Conservation (phyloP, 1,140 invertebrate genomes). For the Ostrea denselamellosa region DNA sequence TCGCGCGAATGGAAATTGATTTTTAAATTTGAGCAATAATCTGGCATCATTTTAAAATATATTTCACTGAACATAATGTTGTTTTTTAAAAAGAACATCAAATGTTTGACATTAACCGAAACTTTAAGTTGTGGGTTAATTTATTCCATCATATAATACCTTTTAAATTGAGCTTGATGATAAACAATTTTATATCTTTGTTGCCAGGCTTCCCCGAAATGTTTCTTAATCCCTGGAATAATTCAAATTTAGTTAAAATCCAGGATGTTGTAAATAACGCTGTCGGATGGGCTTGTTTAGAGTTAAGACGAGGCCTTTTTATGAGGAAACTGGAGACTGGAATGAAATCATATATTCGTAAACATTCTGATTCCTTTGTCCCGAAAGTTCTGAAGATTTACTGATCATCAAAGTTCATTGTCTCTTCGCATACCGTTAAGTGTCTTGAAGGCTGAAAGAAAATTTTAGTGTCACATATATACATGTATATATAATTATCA, state of each 20-base stretch:
- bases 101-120: too few species aligned
- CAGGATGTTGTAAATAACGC: not conserved
- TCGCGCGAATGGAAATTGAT: not conserved
- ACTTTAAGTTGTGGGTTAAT: not conserved
- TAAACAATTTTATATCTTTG: not conserved
- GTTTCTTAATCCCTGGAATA: not conserved
- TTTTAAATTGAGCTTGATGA: not conserved
- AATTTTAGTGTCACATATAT: not conserved
- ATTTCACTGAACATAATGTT: not conserved
- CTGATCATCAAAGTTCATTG: not conserved
- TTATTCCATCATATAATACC: not conserved
- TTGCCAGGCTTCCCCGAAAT: not conserved
- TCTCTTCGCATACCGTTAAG: not conserved
- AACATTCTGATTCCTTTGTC: constrained; percentile 12
- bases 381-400: not conserved
- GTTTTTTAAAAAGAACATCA: not conserved
- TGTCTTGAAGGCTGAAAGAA: not conserved
- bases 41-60: not conserved
- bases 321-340: not conserved
- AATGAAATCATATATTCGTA: not conserved
- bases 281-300: not conserved
- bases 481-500: not conserved
- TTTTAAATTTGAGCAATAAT: constrained; percentile 3
- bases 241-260: not conserved
- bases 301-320: not conserved